A percentile compares a stretch with the other conserved stretches of the same genome.
These are phyloP conservation scores for Cerastis rubricosa DNA, from an alignment of 2,888 invertebrate genomes.

Conservation along the genomic window DNA sequence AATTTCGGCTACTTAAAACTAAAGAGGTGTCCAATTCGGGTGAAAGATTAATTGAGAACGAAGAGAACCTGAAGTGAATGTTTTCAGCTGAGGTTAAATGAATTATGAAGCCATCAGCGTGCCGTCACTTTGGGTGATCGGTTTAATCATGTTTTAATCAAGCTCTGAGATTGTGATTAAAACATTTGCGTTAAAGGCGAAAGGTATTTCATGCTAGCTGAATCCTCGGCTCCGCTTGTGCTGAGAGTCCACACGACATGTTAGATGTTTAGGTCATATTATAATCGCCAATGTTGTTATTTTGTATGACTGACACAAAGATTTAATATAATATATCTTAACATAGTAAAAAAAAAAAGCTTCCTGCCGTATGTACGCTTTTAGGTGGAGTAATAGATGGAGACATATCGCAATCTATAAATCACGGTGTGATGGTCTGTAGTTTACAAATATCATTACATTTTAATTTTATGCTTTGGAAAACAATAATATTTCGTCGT, in stretches of 20 bases:
- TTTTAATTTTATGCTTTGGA: no score
- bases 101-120: not conserved
- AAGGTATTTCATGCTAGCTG: not conserved
- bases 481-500: no score
- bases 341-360: no score
- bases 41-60: conserved; percentile 10
- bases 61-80: not conserved
- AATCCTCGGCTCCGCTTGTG: not conserved
- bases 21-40: not conserved
- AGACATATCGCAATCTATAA: no score
- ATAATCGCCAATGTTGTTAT: no score
- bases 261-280: no score
- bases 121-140: not conserved
- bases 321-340: no score
- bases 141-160: conserved; percentile 13
- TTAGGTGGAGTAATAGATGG: no score
- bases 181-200: not conserved
- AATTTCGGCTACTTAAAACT: not conserved
- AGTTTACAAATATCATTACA: no score
- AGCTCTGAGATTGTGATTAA: not conserved
- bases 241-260: no score
- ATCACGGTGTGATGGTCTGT: no score
- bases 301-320: not conserved
- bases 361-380: no score
- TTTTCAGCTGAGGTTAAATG: conserved; percentile 2